Percentiles rank a stretch among this genome's conserved stretches.
These are phyloP conservation scores for Serinus canaria DNA, from an alignment of 2,113 vertebrate species.

Conservation along the genomic window DNA sequence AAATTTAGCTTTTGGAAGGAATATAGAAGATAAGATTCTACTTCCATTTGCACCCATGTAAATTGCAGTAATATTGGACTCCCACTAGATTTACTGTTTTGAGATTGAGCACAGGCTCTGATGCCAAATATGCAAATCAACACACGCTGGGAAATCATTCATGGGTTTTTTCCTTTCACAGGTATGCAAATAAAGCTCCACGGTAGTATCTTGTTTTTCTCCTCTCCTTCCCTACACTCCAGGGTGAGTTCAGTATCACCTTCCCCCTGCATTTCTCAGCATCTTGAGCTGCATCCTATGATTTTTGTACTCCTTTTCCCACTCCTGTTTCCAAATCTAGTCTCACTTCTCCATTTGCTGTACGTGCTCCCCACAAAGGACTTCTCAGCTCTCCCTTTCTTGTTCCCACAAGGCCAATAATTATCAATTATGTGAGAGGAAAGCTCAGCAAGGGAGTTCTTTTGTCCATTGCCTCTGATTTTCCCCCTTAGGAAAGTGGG, in stretches of 20 bases:
- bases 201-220: accelerated
- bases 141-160: not conserved
- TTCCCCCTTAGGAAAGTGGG: not conserved
- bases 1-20: conserved; percentile 14
- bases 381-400: not conserved
- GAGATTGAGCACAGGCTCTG: not conserved
- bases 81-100: not conserved
- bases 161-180: not conserved
- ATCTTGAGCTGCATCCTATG: not conserved
- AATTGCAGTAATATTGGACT: not conserved
- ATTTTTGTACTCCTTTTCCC: not conserved
- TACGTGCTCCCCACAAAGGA: not conserved
- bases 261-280: not conserved
- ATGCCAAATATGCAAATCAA: conserved; percentile 24
- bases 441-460: not conserved
- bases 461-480: not conserved
- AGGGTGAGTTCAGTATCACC: not conserved
- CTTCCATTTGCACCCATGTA: not conserved
- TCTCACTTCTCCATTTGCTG: not conserved
- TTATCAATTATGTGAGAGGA: not conserved
- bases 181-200: not conserved
- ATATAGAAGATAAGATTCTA: not conserved
- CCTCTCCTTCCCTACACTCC: not conserved
- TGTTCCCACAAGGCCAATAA: not conserved
- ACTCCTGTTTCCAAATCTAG: not conserved